Evolutionary conservation across 2,888 invertebrate species (phyloP).

Genomic region (Trissolcus brochymenae): DNA sequence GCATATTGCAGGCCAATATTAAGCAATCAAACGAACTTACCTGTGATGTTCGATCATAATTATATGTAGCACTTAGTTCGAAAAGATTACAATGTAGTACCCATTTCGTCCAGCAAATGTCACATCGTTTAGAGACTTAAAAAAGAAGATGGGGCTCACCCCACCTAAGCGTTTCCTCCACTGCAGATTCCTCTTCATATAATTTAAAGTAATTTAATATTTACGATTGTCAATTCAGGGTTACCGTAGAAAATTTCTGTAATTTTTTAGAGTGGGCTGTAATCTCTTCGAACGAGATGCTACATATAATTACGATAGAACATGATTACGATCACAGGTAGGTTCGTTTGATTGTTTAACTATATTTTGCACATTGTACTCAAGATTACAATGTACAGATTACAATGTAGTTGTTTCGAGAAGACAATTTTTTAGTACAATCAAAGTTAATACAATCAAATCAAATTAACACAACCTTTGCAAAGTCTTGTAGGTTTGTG

Average conservation of each 20-base stretch:
- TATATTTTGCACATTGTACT: not conserved
- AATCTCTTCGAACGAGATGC: conserved; percentile 5
- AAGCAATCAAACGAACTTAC: conserved; percentile 6
- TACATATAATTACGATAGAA: conserved; percentile 7
- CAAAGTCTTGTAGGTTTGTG: not conserved
- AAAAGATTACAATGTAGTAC: conserved; percentile 8
- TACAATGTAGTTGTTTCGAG: conserved; percentile 1
- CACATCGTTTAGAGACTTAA: not conserved
- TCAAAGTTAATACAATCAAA: too few relatives aligned
- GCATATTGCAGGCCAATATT: too few relatives aligned
- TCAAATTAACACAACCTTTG: not conserved
- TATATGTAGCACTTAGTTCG: conserved; percentile 1
- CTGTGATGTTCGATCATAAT: conserved; percentile 6
- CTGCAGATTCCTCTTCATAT: not conserved
- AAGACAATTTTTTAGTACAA: not conserved
- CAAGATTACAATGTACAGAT: not conserved
- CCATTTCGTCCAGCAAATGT: not conserved
- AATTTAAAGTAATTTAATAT: not conserved
- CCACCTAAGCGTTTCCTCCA: not conserved
- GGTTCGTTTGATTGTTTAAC: not conserved
- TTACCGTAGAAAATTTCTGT: not conserved
- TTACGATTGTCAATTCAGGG: not conserved
- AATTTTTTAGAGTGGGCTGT: conserved; percentile 3
- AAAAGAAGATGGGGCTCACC: not conserved
- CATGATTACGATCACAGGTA: conserved; percentile 8